Conservation (phyloP, 2,888 invertebrate genomes). For the Lissocephala sabroskyi region DNA sequence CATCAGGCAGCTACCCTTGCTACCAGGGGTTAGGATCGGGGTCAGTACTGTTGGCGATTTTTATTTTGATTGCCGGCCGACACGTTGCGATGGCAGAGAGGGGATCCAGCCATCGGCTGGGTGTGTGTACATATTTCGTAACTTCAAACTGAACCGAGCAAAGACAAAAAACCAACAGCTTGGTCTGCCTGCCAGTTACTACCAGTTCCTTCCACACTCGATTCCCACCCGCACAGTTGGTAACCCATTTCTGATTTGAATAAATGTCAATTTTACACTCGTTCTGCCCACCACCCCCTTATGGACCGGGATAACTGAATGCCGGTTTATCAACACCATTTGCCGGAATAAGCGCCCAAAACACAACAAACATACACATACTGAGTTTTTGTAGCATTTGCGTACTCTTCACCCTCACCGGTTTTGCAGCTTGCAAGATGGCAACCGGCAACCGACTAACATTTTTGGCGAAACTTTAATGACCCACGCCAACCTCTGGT, state of each 20-base stretch:
- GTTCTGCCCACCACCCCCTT: background rate
- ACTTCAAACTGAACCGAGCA: constrained; percentile 42
- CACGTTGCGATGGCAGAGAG: background rate
- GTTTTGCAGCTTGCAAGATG: background rate
- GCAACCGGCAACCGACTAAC: background rate
- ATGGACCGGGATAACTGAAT: constrained; percentile 6
- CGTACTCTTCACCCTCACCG: too few relatives aligned
- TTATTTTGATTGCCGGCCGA: constrained; percentile 20
- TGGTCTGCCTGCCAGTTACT: constrained; percentile 19
- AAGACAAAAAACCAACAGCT: constrained; percentile 38
- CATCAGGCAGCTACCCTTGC: constrained; percentile 39
- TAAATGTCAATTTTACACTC: constrained; percentile 29
- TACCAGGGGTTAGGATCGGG: too few relatives aligned
- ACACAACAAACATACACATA: too few relatives aligned
- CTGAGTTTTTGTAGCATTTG: too few relatives aligned
- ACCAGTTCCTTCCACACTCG: constrained; percentile 13
- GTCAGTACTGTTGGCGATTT: constrained; percentile 36
- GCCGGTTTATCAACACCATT: constrained; percentile 16
- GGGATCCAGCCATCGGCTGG: constrained; percentile 22
- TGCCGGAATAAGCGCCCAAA: constrained; percentile 14
- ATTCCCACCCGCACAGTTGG: constrained; percentile 11
- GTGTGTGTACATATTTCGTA: constrained; percentile 2
- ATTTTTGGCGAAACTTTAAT: constrained; percentile 20
- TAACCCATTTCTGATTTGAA: constrained; percentile 45
- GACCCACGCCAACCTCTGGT: too few relatives aligned